These are phyloP conservation scores for Xestoiulus laeticollis DNA, from an alignment of 2,888 invertebrate genomes.

Conservation along the genomic window DNA sequence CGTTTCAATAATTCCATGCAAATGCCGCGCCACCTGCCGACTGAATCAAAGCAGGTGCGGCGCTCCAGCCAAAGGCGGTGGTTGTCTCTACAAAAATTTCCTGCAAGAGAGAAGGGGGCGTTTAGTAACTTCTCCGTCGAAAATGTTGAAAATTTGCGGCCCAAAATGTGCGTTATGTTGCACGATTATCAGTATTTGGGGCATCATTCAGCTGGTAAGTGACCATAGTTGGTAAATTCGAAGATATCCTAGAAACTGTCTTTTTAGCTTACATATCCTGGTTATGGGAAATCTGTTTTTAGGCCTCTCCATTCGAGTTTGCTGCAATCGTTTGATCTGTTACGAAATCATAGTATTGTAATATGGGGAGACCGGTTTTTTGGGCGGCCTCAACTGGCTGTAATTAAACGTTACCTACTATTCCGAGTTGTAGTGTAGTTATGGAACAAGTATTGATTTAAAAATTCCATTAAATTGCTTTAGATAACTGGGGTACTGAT, in stretches of 20 bases:
- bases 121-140: background rate
- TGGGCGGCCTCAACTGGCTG: background rate
- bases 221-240: background rate
- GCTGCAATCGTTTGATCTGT: conserved; percentile 1
- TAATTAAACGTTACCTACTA: background rate
- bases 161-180: conserved; percentile 93
- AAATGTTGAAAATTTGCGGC: conserved; percentile 79
- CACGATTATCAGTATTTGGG: conserved; percentile 90
- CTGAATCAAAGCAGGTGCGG: background rate
- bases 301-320: conserved; percentile 6
- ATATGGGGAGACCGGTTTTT: conserved; percentile 38
- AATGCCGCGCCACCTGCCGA: background rate
- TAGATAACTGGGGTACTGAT: too few relatives aligned
- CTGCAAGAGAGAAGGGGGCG: background rate
- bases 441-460: too few relatives aligned
- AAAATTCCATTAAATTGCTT: too few relatives aligned
- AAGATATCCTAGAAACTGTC: conserved; percentile 60
- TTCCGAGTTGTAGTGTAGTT: too few relatives aligned
- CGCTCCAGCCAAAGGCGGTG: background rate
- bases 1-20: background rate
- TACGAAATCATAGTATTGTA: conserved; percentile 38
- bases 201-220: conserved; percentile 89
- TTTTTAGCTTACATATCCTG: background rate
- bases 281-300: background rate
- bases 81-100: background rate